Evolutionary conservation across 1,140 invertebrate genomes (phyloP).

Genomic region (Meloidogyne chitwoodi): DNA sequence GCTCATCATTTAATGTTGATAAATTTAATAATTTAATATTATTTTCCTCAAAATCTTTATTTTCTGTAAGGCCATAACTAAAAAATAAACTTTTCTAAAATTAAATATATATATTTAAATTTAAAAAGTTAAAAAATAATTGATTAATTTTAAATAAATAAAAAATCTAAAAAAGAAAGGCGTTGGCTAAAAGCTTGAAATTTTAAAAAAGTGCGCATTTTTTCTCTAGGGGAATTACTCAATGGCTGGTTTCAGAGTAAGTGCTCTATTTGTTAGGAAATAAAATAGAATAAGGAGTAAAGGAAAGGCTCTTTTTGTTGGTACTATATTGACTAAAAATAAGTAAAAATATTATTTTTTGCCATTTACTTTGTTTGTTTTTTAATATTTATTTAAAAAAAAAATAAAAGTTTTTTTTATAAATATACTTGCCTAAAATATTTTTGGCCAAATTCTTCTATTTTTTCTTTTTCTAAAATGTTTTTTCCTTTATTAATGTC

Average conservation of each 20-base stretch:
- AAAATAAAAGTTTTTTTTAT: background rate
- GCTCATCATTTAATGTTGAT: background rate
- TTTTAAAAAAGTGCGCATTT: background rate
- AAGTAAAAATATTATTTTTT: background rate
- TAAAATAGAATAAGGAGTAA: no score
- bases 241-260: background rate
- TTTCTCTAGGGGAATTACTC: background rate
- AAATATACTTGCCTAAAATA: background rate
- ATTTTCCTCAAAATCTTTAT: background rate
- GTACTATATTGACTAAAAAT: background rate
- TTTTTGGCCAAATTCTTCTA: background rate
- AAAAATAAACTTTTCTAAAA: background rate
- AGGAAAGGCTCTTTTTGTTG: no score
- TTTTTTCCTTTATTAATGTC: background rate
- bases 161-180: background rate
- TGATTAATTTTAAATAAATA: background rate
- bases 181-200: background rate
- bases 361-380: background rate
- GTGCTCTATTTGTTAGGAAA: background rate
- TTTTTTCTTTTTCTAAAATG: background rate
- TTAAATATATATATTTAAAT: no score
- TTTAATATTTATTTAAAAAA: background rate
- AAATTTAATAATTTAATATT: background rate
- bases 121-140: background rate
- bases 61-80: background rate